phyloP scores from a whole-genome alignment of 2,113 vertebrate genomes.

The Sylvilagus bachmani region DNA sequence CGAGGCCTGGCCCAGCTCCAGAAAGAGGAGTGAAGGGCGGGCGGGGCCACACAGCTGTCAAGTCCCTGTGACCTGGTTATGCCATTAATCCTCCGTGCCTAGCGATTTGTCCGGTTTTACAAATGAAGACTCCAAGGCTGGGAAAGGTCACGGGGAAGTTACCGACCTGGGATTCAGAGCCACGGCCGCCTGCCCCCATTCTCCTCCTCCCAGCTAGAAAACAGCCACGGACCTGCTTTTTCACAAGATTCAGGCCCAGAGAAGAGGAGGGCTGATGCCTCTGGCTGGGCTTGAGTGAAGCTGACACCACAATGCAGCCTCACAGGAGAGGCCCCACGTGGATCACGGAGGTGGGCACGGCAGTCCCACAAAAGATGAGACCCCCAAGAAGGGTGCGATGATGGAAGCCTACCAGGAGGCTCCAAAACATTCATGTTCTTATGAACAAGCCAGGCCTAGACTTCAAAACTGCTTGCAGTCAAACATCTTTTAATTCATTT shows the following conservation, averaged over 20 bases:
- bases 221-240: not conserved
- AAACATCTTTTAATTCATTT: no score
- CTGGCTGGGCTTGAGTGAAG: not conserved
- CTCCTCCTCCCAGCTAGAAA: not conserved
- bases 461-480: no score
- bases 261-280: not conserved
- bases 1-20: not conserved
- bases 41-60: not conserved
- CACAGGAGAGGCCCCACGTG: not conserved
- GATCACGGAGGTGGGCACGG: not conserved
- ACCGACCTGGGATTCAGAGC: not conserved
- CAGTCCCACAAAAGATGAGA: not conserved
- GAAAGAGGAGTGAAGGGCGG: not conserved
- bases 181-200: not conserved
- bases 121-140: not conserved
- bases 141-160: slow-evolving; percentile 24
- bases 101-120: slow-evolving; percentile 10
- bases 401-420: not conserved
- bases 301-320: not conserved
- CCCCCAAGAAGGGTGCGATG: not conserved
- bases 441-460: no score
- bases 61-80: not conserved
- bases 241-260: not conserved
- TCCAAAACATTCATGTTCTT: no score
- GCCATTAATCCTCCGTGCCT: not conserved